Evolutionary conservation across 2,888 invertebrate genomes (phyloP).

Genomic region (Cepaea hortensis): DNA sequence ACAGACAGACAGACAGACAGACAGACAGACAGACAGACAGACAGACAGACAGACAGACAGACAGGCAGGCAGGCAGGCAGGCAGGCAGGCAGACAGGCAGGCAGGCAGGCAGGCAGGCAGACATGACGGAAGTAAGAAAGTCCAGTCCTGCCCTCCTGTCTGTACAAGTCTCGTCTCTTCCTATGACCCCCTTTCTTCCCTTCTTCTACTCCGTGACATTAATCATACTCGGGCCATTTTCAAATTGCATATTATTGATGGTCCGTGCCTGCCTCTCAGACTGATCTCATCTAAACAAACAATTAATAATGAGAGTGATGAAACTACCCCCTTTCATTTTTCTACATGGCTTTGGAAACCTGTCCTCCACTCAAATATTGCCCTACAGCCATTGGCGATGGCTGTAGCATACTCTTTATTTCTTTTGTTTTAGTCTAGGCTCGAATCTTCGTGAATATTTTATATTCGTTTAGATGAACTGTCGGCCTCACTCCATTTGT

Average conservation of each 20-base stretch:
- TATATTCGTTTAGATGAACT: neutral
- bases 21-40: no score
- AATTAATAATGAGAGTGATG: neutral
- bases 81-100: no score
- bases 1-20: neutral
- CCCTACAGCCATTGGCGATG: neutral
- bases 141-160: no score
- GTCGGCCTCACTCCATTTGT: neutral
- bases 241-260: conserved; percentile 15
- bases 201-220: neutral
- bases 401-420: neutral
- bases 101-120: no score
- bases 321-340: neutral
- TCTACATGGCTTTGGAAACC: neutral
- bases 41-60: no score
- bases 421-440: neutral
- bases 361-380: neutral
- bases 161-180: no score
- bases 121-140: no score
- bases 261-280: neutral
- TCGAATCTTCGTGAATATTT: conserved; percentile 3
- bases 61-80: no score
- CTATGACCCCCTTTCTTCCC: no score
- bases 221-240: conserved; percentile 2
- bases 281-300: conserved; percentile 3